Percentiles rank a stretch among this genome's conserved stretches.
Evolutionary conservation across 1,140 invertebrate genomes (phyloP).

Genomic region (Halictus rubicundus): DNA sequence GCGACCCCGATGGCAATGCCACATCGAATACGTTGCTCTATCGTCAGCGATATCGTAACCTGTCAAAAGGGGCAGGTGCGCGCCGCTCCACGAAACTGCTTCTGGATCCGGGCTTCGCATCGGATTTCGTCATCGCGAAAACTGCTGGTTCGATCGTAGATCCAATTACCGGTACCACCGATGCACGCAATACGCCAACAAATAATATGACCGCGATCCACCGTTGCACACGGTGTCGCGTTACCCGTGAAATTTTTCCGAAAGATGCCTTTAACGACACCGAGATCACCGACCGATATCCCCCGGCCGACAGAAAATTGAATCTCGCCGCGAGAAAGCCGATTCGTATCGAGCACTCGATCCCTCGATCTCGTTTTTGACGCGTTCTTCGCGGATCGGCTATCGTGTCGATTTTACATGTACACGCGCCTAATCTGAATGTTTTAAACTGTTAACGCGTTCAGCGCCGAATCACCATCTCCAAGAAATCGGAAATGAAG

Average conservation of each 20-base stretch:
- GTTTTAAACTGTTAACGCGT: too few species aligned
- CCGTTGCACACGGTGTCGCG: not conserved
- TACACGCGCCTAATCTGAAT: too few species aligned
- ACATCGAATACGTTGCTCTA: conserved; percentile 33
- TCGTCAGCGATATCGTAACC: conserved; percentile 45
- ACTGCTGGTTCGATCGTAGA: conserved; percentile 41
- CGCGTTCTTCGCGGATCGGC: too few species aligned
- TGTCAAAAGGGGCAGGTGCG: conserved; percentile 44
- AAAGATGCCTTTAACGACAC: not conserved
- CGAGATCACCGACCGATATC: not conserved
- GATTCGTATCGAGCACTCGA: not conserved
- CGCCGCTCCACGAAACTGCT: not conserved
- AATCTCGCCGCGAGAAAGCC: not conserved
- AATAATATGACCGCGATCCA: conserved; percentile 40
- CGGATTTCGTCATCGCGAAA: conserved; percentile 54
- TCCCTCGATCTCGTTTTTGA: too few species aligned
- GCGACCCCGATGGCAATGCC: conserved; percentile 1
- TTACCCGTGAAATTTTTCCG: not conserved
- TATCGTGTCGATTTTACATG: too few species aligned
- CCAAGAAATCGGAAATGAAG: too few species aligned
- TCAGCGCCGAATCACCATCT: too few species aligned
- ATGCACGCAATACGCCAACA: conserved; percentile 18
- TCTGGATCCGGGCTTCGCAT: conserved; percentile 33
- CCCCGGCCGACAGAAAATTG: not conserved
- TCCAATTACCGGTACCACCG: conserved; percentile 51